Conservation (phyloP, 2,113 vertebrate species). For the Chloroceryle aenea region DNA sequence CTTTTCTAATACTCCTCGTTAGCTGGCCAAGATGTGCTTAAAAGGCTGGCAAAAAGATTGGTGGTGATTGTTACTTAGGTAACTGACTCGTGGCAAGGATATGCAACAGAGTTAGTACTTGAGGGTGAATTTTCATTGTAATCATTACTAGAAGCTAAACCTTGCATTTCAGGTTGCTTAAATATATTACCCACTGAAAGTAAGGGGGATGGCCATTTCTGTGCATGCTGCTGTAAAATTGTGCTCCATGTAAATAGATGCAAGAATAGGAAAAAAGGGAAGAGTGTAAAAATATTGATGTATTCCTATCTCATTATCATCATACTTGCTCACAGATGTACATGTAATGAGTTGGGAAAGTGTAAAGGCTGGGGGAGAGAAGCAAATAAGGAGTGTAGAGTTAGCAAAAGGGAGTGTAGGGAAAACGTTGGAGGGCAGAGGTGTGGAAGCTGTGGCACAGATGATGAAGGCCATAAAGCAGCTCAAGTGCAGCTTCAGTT, state of each 20-base stretch:
- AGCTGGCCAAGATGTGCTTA: background rate
- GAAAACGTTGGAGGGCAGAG: background rate
- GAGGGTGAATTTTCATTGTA: background rate
- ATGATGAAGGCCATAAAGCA: background rate
- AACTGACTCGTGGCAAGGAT: background rate
- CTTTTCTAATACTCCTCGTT: background rate
- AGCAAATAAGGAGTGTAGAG: background rate
- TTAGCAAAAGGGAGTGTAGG: rapidly evolving
- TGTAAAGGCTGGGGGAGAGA: background rate
- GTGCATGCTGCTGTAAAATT: background rate
- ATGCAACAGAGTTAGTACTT: background rate
- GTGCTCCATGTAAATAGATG: background rate
- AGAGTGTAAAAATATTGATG: background rate
- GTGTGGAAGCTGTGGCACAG: background rate
- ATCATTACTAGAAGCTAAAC: background rate
- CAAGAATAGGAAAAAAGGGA: background rate
- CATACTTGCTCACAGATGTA: background rate
- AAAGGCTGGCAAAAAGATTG: background rate
- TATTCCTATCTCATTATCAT: background rate
- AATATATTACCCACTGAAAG: background rate
- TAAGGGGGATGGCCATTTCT: background rate
- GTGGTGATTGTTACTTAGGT: background rate
- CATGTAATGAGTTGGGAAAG: background rate
- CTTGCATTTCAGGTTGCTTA: background rate
- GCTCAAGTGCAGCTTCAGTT: background rate